Base-by-base conservation (phyloP, 2,113 vertebrate species). In the Platichthys flesus region DNA sequence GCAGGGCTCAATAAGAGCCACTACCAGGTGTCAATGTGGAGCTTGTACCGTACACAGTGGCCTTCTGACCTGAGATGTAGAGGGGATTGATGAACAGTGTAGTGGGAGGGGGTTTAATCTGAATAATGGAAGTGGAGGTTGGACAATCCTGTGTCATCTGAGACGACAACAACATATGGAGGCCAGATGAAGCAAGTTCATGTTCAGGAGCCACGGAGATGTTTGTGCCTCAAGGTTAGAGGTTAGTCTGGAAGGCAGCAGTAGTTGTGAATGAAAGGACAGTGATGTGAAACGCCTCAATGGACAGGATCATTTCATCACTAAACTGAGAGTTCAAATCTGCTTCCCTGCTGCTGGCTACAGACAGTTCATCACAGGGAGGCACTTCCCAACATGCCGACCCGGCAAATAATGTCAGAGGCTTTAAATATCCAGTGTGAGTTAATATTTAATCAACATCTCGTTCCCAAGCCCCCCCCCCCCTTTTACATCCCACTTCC, bases 361-460 rank as follows among this genome's bases (percentile, higher is more conserved):
- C 66, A 56, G 16, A 2, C 68, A 65, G n/a, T 10, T 13, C 35
- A 64, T 79, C 58, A 76, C 23, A 18, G 55, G 59, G 61, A 79
- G 37, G 61, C 78, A 26, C 21, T 81, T 84, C 83, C 73, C 40
- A 83, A 72, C 71, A 78, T 42, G 74, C 47, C 26, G 37, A 76
- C 69, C 56, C 1, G 49, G 72, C 56, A 76, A 78, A 82, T 77
- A 86, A 89, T 90, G 85, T 89, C 82, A 85, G 76, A 71, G 76
- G 85, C 89, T 89, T 88, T 85, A 92, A 90, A 92, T 89, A 92
- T 84, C 79, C 68, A 76, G 47, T 15, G 47, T 26, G 51, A 85
- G 78, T 92, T 87, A 91, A 93, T 93, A 92, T 93, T 93, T 93
- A 35, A 93, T 91, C 66, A 83, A 45, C 86, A 62, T 83, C 75